Conservation (phyloP, 2,888 invertebrate species). For the Tolmerus cingulatus region DNA sequence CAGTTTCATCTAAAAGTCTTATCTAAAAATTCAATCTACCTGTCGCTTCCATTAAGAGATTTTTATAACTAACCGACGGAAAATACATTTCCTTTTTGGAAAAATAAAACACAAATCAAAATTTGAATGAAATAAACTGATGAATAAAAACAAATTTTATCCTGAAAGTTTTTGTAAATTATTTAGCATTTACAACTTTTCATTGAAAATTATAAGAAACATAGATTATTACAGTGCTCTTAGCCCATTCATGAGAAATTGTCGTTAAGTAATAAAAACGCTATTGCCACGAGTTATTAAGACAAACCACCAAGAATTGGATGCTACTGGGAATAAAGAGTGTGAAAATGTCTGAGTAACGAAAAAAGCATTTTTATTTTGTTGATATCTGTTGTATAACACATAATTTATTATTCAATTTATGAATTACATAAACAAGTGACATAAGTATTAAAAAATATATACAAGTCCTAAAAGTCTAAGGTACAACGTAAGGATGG, state of each 20-base stretch:
- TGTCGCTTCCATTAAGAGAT: too few relatives aligned
- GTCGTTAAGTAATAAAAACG: neutral
- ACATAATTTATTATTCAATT: neutral
- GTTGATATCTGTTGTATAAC: neutral
- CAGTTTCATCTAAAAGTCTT: too few relatives aligned
- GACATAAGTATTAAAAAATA: neutral
- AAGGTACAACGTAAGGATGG: neutral
- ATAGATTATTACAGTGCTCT: neutral
- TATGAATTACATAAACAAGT: conserved; percentile 8
- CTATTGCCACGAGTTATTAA: neutral
- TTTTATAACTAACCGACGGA: too few relatives aligned
- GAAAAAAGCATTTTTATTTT: conserved; percentile 26
- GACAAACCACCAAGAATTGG: neutral
- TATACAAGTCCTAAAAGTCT: neutral
- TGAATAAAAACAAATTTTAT: too few relatives aligned
- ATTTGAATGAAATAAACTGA: too few relatives aligned
- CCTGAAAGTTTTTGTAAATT: too few relatives aligned
- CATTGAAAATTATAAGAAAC: neutral
- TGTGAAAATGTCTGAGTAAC: neutral
- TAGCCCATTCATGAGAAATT: neutral
- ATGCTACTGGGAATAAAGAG: conserved; percentile 20
- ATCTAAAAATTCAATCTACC: too few relatives aligned
- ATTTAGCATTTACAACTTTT: too few relatives aligned
- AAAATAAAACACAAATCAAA: too few relatives aligned
- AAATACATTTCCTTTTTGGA: too few relatives aligned